Base-by-base conservation (phyloP, 2,888 invertebrate genomes). In the Philaethria dido region DNA sequence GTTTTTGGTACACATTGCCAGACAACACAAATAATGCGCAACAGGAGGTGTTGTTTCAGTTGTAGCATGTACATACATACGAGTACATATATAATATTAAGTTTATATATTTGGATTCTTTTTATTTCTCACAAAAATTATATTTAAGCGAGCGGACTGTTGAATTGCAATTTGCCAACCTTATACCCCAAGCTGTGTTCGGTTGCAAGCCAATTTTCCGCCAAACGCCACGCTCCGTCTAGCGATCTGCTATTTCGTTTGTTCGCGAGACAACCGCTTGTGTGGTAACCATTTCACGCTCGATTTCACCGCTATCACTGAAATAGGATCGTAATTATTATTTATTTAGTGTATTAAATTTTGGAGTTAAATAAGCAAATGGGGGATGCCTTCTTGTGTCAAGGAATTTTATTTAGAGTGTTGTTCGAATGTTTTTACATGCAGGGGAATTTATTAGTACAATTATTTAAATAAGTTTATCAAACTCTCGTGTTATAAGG, bases 261-360 rank as follows among this genome's bases (percentile, higher is more conserved):
- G 89, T 88, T 84, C 87, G 82, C 86, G 85, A 87, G 88, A 87
- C 87, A 88, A 84, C 84, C 86, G 79, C 81, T 78, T 80, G 82
- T 81, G 88, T 85, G 88, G 89, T 87, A 87, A 86, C 89, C 83
- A 90, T 89, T 91, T 89, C 88, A 89, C 89, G 89, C 84, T 89
- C 89, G 86, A 89, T 91, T 90, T 88, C 87, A 82, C 81, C 77
- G 78, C 81, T 79, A 80, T 83, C 81, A 85, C 85, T 85, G 84
- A 85, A 87, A 87, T 83, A 85, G 83, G 80, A 81, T 75, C 78
- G 79, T 82, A 64, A 68, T 63, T 57, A 67, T 59, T 59, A 57
- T 71, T 65, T 72, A 60, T 63, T 66, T 25, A 45, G 45, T 47
- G 29, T 45, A 45, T 45, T 64, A 64, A 22, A 42, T 42, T 42